Percentiles rank a stretch among this genome's conserved stretches.
Conservation (phyloP, 1,140 invertebrate species). For the Mamestra configurata region DNA sequence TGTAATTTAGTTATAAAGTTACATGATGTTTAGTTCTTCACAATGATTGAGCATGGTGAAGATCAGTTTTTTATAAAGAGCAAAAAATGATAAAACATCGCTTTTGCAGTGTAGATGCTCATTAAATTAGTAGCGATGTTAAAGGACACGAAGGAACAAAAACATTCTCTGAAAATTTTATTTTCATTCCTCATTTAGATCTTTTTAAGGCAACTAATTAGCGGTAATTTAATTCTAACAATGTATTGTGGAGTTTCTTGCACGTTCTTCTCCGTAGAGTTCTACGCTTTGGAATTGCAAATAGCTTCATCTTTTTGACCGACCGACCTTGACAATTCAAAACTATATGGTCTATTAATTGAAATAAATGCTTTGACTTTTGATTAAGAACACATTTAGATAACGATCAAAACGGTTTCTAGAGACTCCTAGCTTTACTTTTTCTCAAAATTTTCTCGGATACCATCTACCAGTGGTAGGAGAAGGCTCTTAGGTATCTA, state of each 20-base stretch:
- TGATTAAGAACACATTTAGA: too few species aligned
- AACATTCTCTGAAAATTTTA: neutral
- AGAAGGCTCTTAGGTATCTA: too few species aligned
- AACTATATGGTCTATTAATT: too few species aligned
- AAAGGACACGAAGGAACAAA: slow-evolving; percentile 18
- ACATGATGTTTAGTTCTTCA: slow-evolving; percentile 30
- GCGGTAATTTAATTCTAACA: neutral
- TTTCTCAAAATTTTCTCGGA: too few species aligned
- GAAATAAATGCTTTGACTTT: too few species aligned
- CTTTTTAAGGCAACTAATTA: neutral
- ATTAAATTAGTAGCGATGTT: neutral
- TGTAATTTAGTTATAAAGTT: slow-evolving; percentile 58
- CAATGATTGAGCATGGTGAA: slow-evolving; percentile 3
- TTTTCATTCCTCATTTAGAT: neutral
- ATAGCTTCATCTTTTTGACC: too few species aligned
- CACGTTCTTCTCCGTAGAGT: too few species aligned
- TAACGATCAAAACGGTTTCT: too few species aligned
- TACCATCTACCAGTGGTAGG: too few species aligned
- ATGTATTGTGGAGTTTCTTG: neutral
- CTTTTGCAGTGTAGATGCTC: neutral
- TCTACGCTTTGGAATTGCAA: too few species aligned
- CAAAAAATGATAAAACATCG: neutral
- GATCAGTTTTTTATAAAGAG: neutral
- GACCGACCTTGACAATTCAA: too few species aligned
- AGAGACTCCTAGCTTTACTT: too few species aligned